Evolutionary conservation across 2,888 invertebrate genomes (phyloP).

Genomic region (Drosophila rellima): DNA sequence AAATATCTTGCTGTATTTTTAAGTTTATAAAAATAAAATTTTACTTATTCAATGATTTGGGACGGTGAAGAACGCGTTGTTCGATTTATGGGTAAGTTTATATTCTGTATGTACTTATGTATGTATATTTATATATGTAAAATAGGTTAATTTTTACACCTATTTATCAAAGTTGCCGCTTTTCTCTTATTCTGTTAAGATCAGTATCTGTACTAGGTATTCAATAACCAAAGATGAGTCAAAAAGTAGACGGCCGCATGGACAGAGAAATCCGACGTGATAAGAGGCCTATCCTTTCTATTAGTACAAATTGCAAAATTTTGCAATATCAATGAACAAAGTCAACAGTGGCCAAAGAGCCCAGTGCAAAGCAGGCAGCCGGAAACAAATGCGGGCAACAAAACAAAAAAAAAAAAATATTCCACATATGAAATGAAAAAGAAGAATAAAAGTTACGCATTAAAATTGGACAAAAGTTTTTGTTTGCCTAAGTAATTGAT

Average conservation of each 20-base stretch:
- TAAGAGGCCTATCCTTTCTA: slow-evolving; percentile 1
- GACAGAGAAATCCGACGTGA: slow-evolving; percentile 3
- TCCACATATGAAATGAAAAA: slow-evolving; percentile 28
- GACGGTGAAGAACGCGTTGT: too few species aligned
- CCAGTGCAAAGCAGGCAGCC: slow-evolving; percentile 37
- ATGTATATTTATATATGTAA: too few species aligned
- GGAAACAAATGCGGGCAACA: slow-evolving; percentile 45
- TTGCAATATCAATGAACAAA: slow-evolving; percentile 41
- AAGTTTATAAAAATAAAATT: too few species aligned
- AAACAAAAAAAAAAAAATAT: slow-evolving; percentile 11
- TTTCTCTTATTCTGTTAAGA: background rate
- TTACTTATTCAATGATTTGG: too few species aligned
- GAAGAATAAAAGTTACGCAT: slow-evolving; percentile 43
- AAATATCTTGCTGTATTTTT: too few species aligned
- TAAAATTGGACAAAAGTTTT: slow-evolving; percentile 66
- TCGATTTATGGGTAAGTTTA: too few species aligned
- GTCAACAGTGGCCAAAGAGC: slow-evolving; percentile 53
- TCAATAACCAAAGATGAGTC: background rate
- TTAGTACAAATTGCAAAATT: slow-evolving; percentile 66
- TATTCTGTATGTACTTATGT: too few species aligned
- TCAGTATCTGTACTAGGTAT: background rate
- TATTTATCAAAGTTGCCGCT: background rate
- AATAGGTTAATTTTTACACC: background rate
- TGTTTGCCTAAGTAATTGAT: slow-evolving; percentile 79
- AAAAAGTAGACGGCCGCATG: slow-evolving; percentile 19